These are phyloP conservation scores for Barnardius zonarius DNA, from an alignment of 2,113 vertebrate species.

Conservation along the genomic window DNA sequence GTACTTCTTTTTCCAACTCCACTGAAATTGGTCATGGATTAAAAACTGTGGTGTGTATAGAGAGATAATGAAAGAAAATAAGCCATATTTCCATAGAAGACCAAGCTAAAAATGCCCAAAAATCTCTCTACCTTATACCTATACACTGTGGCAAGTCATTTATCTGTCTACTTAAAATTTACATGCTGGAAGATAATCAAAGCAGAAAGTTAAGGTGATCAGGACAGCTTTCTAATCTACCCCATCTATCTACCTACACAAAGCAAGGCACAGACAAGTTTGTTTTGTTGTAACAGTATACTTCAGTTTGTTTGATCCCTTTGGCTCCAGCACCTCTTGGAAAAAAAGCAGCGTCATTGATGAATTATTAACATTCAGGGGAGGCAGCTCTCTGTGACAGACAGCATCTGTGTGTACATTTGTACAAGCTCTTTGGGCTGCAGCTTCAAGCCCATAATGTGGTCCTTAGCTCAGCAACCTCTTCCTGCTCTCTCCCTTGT, in stretches of 20 bases:
- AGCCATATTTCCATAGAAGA: neutral
- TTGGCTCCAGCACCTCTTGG: neutral
- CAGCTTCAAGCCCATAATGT: neutral
- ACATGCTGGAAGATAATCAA: neutral
- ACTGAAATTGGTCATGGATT: neutral
- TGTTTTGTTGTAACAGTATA: neutral
- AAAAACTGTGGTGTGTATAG: neutral
- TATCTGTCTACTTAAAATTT: neutral
- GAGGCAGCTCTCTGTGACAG: neutral
- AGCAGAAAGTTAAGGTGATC: neutral
- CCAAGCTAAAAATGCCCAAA: neutral
- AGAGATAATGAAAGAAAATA: neutral
- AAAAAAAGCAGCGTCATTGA: fast-evolving
- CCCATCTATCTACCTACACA: neutral
- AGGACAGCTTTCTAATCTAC: neutral
- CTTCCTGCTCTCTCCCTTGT: neutral
- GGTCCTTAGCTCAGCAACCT: neutral
- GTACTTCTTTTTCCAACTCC: neutral
- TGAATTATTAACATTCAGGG: neutral
- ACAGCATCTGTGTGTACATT: neutral
- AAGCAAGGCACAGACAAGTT: neutral
- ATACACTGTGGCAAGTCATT: neutral
- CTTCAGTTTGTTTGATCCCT: neutral
- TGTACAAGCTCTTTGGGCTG: neutral
- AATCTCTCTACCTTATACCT: neutral